A percentile compares a stretch with the other conserved stretches of the same genome.
Conservation (phyloP, 2,888 invertebrate species). For the Polia nebulosa region DNA sequence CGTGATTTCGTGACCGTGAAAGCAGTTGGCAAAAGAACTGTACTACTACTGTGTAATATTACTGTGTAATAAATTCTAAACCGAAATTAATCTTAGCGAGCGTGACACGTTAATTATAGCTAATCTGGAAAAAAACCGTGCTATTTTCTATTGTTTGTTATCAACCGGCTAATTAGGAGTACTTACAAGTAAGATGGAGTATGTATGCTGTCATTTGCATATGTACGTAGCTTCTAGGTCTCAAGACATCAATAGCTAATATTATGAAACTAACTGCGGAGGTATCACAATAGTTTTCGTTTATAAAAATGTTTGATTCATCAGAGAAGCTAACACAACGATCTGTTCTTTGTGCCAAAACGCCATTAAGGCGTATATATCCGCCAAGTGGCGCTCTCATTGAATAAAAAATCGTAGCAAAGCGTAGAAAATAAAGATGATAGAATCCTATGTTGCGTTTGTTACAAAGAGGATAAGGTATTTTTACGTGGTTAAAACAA, state of each 20-base stretch:
- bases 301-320: background rate
- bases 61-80: constrained; percentile 36
- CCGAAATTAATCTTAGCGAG: constrained; percentile 18
- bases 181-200: constrained; percentile 32
- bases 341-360: no score
- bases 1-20: constrained; percentile 18
- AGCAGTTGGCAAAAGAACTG: constrained; percentile 11
- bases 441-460: no score
- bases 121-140: constrained; percentile 52
- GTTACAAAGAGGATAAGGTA: no score
- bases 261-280: constrained; percentile 1
- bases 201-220: constrained; percentile 37
- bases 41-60: no score
- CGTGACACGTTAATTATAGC: constrained; percentile 37
- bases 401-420: no score
- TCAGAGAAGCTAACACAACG: background rate
- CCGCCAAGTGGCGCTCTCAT: no score
- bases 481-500: no score
- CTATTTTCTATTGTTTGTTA: constrained; percentile 46
- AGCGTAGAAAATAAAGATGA: no score
- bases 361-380: no score
- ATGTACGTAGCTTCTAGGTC: constrained; percentile 32
- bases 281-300: background rate
- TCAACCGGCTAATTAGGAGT: constrained; percentile 43
- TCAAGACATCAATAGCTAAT: constrained; percentile 29